Percentiles rank a stretch among this genome's conserved stretches.
Conservation (phyloP, 2,797 vertebrate genomes). For the Anguilla megastoma region DNA sequence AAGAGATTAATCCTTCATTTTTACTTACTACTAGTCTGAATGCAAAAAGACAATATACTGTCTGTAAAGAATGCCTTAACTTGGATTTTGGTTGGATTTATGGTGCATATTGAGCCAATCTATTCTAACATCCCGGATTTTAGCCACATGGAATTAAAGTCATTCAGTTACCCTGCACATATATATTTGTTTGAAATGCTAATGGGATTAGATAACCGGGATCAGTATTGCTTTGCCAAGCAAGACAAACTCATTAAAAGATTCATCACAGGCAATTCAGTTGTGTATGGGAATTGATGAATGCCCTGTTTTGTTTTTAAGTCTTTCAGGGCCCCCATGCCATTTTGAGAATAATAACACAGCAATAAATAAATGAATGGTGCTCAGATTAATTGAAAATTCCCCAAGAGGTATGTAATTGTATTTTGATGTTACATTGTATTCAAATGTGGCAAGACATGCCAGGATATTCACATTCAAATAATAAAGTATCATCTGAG, state of each 20-base stretch:
- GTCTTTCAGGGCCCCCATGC: conserved; percentile 23
- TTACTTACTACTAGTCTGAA: too few species aligned
- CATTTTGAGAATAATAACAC: conserved; percentile 14
- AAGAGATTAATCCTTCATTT: too few species aligned
- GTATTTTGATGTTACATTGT: conserved; percentile 28
- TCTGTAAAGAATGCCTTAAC: too few species aligned
- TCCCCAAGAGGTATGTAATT: conserved; percentile 30
- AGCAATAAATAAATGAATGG: neutral
- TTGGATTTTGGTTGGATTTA: too few species aligned
- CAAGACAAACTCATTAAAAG: conserved; percentile 15
- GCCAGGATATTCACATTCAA: conserved; percentile 4
- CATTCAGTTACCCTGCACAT: neutral
- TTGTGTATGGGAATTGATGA: conserved; percentile 33
- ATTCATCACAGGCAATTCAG: conserved; percentile 32
- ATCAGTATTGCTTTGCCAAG: neutral
- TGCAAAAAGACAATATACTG: too few species aligned
- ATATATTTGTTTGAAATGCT: conserved; percentile 18
- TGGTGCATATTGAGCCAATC: too few species aligned
- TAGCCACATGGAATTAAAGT: neutral
- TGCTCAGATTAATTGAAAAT: conserved; percentile 34
- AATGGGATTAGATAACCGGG: neutral
- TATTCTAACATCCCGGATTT: neutral
- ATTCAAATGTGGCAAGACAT: conserved; percentile 24
- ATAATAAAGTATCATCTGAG: conserved; percentile 2
- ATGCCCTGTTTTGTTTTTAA: conserved; percentile 28